phyloP scores from a whole-genome alignment of 1,140 invertebrate genomes.

The Dreissena polymorpha region DNA sequence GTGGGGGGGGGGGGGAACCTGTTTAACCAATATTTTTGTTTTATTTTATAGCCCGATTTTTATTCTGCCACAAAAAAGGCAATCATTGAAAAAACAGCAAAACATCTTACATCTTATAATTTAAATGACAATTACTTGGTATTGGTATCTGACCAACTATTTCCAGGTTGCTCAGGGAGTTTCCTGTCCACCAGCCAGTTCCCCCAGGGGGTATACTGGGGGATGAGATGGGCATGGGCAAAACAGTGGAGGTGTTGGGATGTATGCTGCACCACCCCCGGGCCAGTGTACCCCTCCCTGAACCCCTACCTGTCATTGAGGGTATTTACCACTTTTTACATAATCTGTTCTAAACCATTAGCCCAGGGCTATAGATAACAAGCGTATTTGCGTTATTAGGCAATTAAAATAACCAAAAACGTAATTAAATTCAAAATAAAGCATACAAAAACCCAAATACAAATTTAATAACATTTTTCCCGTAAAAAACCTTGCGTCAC shows the following conservation, averaged over 20 bases:
- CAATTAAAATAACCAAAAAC: no score
- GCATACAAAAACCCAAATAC: no score
- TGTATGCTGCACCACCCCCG: conserved; percentile 84
- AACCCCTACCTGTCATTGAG: conserved; percentile 62
- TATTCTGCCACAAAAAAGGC: no score
- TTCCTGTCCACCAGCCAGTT: conserved; percentile 41
- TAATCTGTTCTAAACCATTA: background rate
- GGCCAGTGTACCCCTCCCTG: conserved; percentile 64
- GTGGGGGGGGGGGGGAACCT: no score
- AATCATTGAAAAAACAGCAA: background rate
- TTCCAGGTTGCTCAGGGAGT: conserved; percentile 63
- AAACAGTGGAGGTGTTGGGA: conserved; percentile 89
- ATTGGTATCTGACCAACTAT: background rate
- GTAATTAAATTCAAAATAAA: no score
- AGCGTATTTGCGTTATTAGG: no score
- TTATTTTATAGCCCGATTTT: no score
- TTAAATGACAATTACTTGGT: background rate
- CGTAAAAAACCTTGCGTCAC: no score
- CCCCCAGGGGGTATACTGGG: conserved; percentile 88
- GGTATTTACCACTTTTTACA: background rate
- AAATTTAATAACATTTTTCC: no score
- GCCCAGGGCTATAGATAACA: no score
- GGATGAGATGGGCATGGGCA: conserved; percentile 93
- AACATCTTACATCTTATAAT: background rate
- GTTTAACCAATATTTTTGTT: no score